Evolutionary conservation across 2,797 vertebrate genomes (phyloP), one percentile per base, ranked within the genome.

Genomic region (Hippocampus kuda): DNA sequence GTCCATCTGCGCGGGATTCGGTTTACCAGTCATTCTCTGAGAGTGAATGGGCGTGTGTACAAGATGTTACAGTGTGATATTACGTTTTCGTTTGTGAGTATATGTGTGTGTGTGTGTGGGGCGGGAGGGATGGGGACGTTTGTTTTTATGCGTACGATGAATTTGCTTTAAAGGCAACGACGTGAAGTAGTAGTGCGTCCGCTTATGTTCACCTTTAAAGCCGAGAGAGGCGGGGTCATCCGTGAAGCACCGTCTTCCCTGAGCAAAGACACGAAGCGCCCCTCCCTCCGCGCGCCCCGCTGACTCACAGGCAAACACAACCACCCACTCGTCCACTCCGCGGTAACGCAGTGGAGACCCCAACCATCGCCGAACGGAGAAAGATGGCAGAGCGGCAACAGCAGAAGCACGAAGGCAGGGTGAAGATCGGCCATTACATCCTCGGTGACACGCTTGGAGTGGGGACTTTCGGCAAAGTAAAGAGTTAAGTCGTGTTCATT

Each of bases 381-480:
- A 38, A 91, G 82, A 97, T 97, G 95, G 96, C 96, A 90, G 96
- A 98, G 94, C 94, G 88, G 82, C 89, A 88, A 69, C 89, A 88
- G 64, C 89, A 94, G 88, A 95, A 95, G 82, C 94, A 93, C 89
- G 96, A 98, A 90, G 95, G 95, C 88, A 91, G 95, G 84, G 95
- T 96, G 73, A 97, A 97, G 85, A 98, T 98, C 86, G 96, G 96
- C 38, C 94, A 98, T 85, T 98, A 98, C 86, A 90, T 95, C 82
- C 92, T 98, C 75, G 96, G 96, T 53, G 96, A 97, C 91, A 98
- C 96, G 67, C 93, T 98, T 70, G 96, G 96, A 86, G 96, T 98
- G 82, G 96, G 96, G 79, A 98, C 96, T 70, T 98, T 98, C 85
- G 96, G 96, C 80, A 98, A 98, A 98, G 96, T 98, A 75, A 98